A percentile compares a stretch with the other conserved stretches of the same genome.
phyloP scores from a whole-genome alignment of 2,113 vertebrate species.

The Chlorodrepanis virens region DNA sequence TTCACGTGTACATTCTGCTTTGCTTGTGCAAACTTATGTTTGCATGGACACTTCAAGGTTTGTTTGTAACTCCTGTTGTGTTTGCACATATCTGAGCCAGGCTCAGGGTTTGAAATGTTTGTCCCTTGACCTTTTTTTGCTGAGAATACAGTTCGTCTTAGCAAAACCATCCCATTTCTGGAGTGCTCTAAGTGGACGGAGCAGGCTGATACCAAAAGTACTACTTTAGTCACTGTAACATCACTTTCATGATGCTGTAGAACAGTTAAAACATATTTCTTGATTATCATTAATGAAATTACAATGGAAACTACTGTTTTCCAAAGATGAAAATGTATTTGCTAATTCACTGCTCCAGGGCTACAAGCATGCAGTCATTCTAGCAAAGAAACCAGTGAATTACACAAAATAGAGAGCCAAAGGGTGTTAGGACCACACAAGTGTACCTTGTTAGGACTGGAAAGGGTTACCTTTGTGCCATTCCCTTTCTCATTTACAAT shows the following conservation, averaged over 20 bases:
- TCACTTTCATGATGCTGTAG: background rate
- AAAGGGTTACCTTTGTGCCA: constrained; percentile 43
- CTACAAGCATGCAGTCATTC: background rate
- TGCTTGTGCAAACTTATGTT: background rate
- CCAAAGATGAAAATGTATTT: background rate
- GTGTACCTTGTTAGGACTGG: constrained; percentile 38
- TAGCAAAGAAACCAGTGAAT: background rate
- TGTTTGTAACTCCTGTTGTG: background rate
- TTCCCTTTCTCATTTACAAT: constrained; percentile 45
- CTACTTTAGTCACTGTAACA: background rate
- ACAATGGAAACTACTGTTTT: background rate
- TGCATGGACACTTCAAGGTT: background rate
- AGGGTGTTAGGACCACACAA: constrained; percentile 42
- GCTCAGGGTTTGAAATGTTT: background rate
- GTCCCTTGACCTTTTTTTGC: background rate
- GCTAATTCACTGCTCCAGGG: background rate
- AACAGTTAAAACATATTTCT: background rate
- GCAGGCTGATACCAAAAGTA: background rate
- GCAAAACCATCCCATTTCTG: background rate
- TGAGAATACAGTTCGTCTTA: background rate
- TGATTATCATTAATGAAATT: background rate
- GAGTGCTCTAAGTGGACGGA: background rate
- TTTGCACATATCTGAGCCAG: background rate
- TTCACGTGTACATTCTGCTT: background rate
- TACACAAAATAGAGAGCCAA: constrained; percentile 23